Evolutionary conservation across 1,140 invertebrate species (phyloP).

Genomic region (Polypedilum pembai): DNA sequence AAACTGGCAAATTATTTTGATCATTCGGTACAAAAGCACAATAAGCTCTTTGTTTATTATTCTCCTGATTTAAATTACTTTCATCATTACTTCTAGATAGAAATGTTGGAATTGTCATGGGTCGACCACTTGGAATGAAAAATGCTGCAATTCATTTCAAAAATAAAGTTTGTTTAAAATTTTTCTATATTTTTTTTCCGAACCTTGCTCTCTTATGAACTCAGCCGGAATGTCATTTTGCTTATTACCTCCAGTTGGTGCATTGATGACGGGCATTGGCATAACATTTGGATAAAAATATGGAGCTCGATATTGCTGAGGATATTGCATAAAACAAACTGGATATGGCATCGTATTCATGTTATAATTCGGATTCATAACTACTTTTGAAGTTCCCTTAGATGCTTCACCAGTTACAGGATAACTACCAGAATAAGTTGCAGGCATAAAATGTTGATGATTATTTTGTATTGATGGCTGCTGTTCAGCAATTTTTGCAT

Average conservation of each 20-base stretch:
- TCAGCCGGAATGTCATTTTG: background rate
- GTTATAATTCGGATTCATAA: slow-evolving; percentile 27
- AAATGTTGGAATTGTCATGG: background rate
- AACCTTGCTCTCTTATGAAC: background rate
- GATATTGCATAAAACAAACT: slow-evolving; percentile 17
- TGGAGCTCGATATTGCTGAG: slow-evolving; percentile 27
- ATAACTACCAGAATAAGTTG: background rate
- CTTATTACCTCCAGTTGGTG: background rate
- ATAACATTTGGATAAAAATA: slow-evolving; percentile 16
- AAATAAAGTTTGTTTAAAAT: background rate
- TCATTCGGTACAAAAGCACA: background rate
- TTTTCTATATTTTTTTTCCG: background rate
- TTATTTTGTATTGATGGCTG: background rate
- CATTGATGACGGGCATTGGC: background rate
- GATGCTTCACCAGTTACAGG: slow-evolving; percentile 32
- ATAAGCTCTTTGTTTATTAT: background rate
- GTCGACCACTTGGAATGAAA: background rate
- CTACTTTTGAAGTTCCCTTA: slow-evolving; percentile 32
- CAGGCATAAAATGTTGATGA: background rate
- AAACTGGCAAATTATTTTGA: background rate
- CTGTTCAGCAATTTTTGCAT: background rate
- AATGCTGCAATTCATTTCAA: background rate
- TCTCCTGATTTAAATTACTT: background rate
- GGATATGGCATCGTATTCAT: background rate
- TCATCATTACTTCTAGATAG: background rate